Percentiles rank a stretch among this genome's conserved stretches.
These are phyloP conservation scores for Lycia hirtaria DNA, from an alignment of 2,888 invertebrate species.

Conservation along the genomic window DNA sequence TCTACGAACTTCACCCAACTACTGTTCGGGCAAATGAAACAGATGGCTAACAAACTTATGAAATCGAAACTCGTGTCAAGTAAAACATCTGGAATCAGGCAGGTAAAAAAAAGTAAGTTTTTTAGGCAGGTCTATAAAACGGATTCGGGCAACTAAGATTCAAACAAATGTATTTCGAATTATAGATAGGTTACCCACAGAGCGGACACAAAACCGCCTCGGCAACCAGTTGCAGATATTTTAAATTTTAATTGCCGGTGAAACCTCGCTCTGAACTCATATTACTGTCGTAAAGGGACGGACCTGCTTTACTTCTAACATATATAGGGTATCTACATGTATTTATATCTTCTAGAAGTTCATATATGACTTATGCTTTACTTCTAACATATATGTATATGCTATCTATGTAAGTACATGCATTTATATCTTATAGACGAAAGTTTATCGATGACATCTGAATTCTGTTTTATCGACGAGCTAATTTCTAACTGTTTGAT, in stretches of 20 bases:
- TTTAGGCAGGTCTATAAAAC: too few species aligned
- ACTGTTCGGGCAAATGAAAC: too few species aligned
- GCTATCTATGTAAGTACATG: slow-evolving; percentile 1
- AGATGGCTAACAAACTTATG: too few species aligned
- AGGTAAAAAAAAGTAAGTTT: too few species aligned
- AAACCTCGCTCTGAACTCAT: slow-evolving; percentile 41
- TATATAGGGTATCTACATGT: background rate
- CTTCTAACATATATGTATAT: slow-evolving; percentile 12
- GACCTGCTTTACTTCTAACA: slow-evolving; percentile 10
- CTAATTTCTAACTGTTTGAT: too few species aligned
- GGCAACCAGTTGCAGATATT: slow-evolving; percentile 34
- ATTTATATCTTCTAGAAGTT: slow-evolving; percentile 9
- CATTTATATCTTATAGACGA: background rate
- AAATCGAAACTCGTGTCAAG: too few species aligned
- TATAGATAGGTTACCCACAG: slow-evolving; percentile 2
- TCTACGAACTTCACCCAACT: too few species aligned
- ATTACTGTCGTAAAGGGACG: slow-evolving; percentile 38
- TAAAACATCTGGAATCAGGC: too few species aligned
- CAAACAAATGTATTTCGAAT: too few species aligned
- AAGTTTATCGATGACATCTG: too few species aligned
- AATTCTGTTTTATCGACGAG: too few species aligned
- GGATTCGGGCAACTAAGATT: too few species aligned
- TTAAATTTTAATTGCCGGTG: slow-evolving; percentile 48
- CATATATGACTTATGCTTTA: background rate
- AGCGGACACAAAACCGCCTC: slow-evolving; percentile 5